phyloP scores from a whole-genome alignment of 2,888 invertebrate species.

The Dasysyrphus tricinctus region DNA sequence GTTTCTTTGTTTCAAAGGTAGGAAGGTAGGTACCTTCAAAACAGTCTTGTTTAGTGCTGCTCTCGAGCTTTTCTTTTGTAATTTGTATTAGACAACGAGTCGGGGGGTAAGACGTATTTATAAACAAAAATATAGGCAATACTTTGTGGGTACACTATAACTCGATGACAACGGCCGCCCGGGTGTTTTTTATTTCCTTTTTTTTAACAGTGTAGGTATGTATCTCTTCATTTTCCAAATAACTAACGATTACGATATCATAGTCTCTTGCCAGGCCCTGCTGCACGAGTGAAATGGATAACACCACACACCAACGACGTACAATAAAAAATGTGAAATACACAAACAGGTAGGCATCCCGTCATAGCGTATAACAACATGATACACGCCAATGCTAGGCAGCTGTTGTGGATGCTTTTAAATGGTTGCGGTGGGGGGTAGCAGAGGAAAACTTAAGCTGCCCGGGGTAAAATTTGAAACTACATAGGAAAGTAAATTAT shows the following conservation, averaged over 20 bases:
- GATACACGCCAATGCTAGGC: constrained; percentile 2
- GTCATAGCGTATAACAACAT: neutral
- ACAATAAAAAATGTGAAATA: neutral
- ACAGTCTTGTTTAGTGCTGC: neutral
- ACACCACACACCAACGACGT: neutral
- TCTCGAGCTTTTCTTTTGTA: no score
- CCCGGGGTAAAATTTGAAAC: constrained; percentile 5
- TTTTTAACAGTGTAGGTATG: neutral
- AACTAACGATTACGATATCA: constrained; percentile 55
- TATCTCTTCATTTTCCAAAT: constrained; percentile 51
- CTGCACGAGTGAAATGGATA: constrained; percentile 27
- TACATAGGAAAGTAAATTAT: neutral
- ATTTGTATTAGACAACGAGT: no score
- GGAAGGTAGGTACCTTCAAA: neutral
- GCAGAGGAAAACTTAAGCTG: neutral
- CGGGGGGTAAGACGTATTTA: neutral
- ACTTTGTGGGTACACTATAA: neutral
- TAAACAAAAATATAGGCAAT: neutral
- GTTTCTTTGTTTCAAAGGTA: neutral
- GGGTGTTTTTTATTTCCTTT: neutral
- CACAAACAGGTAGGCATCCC: neutral
- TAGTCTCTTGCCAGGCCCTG: constrained; percentile 74
- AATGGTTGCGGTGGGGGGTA: neutral
- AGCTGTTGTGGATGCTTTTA: neutral
- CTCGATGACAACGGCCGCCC: neutral